Base-by-base conservation (phyloP, 2,113 vertebrate species). In the Taurulus bubalis region DNA sequence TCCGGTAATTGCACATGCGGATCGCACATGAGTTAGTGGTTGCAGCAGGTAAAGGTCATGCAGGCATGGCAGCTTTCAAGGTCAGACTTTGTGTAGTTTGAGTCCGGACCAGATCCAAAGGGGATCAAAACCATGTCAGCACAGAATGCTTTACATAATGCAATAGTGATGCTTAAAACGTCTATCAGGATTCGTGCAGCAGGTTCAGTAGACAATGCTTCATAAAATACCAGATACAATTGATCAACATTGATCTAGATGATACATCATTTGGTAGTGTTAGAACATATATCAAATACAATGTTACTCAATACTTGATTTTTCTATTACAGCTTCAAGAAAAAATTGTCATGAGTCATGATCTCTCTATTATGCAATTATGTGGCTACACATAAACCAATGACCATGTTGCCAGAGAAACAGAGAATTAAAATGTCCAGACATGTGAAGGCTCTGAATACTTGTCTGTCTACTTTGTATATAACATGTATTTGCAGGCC, bases 1-100 rank as follows among this genome's bases (percentile, higher is more conserved):
- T 36, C 8, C 49, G 20, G 11, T 49, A 34, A 22, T n/a, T n/a
- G n/a, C n/a, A n/a, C n/a, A n/a, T n/a, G n/a, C n/a, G n/a, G n/a
- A n/a, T n/a, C n/a, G n/a, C n/a, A n/a, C n/a, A n/a, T n/a, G 24
- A 66, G 78, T 58, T 83, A 65, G 63, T 74, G n/a, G 67, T 40
- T 58, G 70, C n/a, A 65, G 24, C n/a, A 4, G 8, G 69, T 49
- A 28, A 72, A 62, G 60, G 63, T 36, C n/a, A n/a, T 75, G 42
- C 2, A 7, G 26, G n/a, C n/a, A n/a, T n/a, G n/a, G n/a, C n/a
- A n/a, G n/a, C n/a, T n/a, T n/a, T n/a, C n/a, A n/a, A n/a, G 15
- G 4, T 22, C 11, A 38, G 24, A 45, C 34, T 14, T 2, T 42
- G 22, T 63, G 53, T 56, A 26, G 4, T 56, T 53, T 45, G 45